A percentile compares a stretch with the other conserved stretches of the same genome.
These are phyloP conservation scores for Megathymus violae DNA, from an alignment of 1,140 invertebrate genomes.

Conservation along the genomic window DNA sequence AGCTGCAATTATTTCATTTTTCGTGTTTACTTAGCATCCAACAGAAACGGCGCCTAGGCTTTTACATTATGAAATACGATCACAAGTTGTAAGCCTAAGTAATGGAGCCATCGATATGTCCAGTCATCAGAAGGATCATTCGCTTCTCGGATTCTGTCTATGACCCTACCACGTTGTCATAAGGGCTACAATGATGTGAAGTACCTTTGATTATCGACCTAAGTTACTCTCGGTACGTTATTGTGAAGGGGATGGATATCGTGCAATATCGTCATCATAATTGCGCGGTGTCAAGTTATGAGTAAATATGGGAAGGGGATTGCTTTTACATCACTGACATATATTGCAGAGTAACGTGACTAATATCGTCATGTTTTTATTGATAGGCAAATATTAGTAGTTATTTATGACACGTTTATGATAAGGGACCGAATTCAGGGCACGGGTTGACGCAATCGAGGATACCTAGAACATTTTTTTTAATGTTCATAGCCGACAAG, in stretches of 20 bases:
- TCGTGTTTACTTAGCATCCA: background rate
- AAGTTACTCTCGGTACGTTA: background rate
- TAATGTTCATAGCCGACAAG: no score
- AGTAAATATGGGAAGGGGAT: background rate
- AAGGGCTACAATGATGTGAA: background rate
- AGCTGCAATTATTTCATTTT: background rate
- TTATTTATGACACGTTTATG: no score
- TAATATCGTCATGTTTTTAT: background rate
- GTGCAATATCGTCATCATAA: background rate
- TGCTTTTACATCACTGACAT: background rate
- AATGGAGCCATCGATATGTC: conserved; percentile 19
- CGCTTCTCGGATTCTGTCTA: background rate
- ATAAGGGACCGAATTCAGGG: no score
- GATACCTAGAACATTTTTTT: no score
- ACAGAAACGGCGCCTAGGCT: conserved; percentile 4
- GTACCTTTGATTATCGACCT: background rate
- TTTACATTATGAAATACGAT: conserved; percentile 6
- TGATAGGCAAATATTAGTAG: background rate
- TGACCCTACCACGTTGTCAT: background rate
- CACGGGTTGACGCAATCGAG: no score
- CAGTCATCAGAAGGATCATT: conserved; percentile 9
- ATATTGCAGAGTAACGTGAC: background rate
- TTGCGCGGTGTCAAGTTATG: background rate
- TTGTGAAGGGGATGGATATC: conserved; percentile 8
- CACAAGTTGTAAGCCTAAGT: conserved; percentile 13